Conservation (phyloP, 2,113 vertebrate genomes). For the Fulmarus glacialis region DNA sequence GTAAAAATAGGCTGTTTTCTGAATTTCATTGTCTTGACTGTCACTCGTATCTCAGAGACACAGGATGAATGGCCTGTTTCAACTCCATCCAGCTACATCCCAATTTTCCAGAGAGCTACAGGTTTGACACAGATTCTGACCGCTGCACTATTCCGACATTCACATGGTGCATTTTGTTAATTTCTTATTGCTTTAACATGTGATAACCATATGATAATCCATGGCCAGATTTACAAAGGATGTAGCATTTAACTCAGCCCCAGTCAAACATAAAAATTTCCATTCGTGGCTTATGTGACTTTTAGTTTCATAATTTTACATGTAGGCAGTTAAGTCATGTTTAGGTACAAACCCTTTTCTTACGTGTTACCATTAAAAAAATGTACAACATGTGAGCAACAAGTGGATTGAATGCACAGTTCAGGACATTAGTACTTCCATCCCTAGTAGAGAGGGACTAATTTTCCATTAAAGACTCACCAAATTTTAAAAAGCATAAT, state of each 20-base stretch:
- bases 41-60: not conserved
- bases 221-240: not conserved
- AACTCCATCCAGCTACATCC: not conserved
- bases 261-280: not conserved
- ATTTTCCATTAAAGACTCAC: not conserved
- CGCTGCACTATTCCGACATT: not conserved
- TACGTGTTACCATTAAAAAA: not conserved
- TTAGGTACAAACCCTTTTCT: not conserved
- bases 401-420: not conserved
- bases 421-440: not conserved
- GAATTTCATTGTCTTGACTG: not conserved
- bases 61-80: not conserved
- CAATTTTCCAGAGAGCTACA: not conserved
- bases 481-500: not conserved
- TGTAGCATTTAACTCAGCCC: not conserved
- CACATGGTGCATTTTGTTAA: not conserved
- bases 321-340: rapidly evolving
- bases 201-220: not conserved
- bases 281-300: not conserved
- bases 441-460: not conserved
- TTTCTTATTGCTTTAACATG: not conserved
- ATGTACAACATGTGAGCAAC: not conserved
- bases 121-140: not conserved
- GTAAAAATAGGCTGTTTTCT: not conserved
- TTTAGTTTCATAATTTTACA: not conserved